Conservation (phyloP, 35 echinoderm and acorn worm species). For the Apostichopus californicus region DNA sequence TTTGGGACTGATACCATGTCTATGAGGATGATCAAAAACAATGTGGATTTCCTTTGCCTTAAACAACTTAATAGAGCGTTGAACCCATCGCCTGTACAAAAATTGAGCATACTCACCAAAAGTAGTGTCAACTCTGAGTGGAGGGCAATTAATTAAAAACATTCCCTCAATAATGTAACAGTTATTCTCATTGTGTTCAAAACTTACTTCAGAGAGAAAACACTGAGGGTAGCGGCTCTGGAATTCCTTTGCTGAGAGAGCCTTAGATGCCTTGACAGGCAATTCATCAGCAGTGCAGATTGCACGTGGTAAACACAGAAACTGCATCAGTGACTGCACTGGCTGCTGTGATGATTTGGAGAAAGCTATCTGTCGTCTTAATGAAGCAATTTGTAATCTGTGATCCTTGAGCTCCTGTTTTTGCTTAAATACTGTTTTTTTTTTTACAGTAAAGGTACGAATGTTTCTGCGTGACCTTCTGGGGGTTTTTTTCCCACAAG, state of each 20-base stretch:
- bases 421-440: neutral
- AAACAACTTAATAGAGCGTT: no score
- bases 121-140: no score
- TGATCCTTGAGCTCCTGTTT: neutral
- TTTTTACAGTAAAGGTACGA: no score
- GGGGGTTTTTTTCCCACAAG: neutral
- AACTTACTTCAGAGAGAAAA: conserved; percentile 7
- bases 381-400: no score
- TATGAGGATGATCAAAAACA: no score
- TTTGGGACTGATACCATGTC: no score
- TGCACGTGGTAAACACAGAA: conserved; percentile 35
- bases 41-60: no score
- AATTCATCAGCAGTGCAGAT: conserved; percentile 35
- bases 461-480: no score
- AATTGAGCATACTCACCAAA: no score
- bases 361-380: conserved; percentile 50
- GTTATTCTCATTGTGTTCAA: neutral
- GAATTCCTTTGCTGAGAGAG: neutral
- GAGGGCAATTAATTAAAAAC: neutral
- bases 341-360: conserved; percentile 48
- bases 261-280: conserved; percentile 43
- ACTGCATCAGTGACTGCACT: conserved; percentile 49
- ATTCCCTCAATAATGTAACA: conserved; percentile 63
- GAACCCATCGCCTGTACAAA: no score
- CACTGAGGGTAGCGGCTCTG: neutral